These are phyloP conservation scores for Conger conger DNA, from an alignment of 2,113 vertebrate genomes.

Conservation along the genomic window DNA sequence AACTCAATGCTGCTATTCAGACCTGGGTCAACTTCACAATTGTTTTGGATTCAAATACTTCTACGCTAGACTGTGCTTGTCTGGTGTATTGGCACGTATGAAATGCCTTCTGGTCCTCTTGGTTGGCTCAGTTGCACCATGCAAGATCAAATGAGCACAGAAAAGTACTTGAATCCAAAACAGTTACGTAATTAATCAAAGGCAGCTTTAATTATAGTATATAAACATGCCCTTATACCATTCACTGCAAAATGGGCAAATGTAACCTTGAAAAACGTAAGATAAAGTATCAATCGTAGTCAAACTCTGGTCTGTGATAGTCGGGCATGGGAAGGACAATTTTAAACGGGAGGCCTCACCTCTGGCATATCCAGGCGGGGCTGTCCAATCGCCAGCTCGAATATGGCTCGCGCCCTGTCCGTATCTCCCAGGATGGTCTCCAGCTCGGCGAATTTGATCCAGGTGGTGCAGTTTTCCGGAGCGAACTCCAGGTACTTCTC, in stretches of 20 bases:
- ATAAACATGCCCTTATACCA: not conserved
- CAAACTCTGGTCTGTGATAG: not conserved
- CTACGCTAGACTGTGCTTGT: too few species aligned
- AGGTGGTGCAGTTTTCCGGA: conserved; percentile 94
- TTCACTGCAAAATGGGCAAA: not conserved
- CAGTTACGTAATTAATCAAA: too few species aligned
- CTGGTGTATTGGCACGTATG: too few species aligned
- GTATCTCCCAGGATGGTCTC: conserved; percentile 92
- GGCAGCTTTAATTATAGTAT: too few species aligned
- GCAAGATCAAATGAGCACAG: too few species aligned
- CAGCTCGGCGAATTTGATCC: conserved; percentile 97
- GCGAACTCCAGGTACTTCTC: conserved; percentile 95
- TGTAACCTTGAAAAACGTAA: not conserved
- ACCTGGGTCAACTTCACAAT: too few species aligned
- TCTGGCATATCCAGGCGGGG: conserved; percentile 96
- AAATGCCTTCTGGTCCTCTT: too few species aligned
- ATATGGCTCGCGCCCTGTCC: conserved; percentile 88
- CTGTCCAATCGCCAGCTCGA: conserved; percentile 92
- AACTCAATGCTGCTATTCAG: not conserved
- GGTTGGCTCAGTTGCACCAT: too few species aligned
- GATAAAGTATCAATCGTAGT: not conserved
- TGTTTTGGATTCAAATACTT: too few species aligned
- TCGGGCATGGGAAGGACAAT: not conserved
- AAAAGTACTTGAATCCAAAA: too few species aligned
- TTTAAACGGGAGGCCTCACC: conserved; percentile 61